Conservation (phyloP, 2,888 invertebrate species). For the Congeria kusceri region DNA sequence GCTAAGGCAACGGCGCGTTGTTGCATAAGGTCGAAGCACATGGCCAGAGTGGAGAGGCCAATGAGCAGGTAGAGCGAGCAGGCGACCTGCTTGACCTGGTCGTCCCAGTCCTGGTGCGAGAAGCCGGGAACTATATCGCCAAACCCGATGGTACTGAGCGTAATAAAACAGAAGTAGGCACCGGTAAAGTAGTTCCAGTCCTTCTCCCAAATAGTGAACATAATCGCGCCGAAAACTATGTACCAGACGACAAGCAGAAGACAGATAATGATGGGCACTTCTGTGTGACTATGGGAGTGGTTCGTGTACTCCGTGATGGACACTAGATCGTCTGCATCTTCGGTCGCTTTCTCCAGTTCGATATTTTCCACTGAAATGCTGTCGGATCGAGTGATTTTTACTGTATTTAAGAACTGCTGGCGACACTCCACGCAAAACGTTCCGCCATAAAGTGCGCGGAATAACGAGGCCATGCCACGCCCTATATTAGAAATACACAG, state of each 20-base stretch:
- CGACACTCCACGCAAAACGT: conserved; percentile 57
- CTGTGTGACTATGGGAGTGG: conserved; percentile 33
- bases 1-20: conserved; percentile 83
- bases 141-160: conserved; percentile 85
- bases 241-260: conserved; percentile 95
- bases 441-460: conserved; percentile 91
- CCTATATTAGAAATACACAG: conserved; percentile 97
- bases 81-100: conserved; percentile 80
- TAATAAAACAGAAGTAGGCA: conserved; percentile 86
- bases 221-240: conserved; percentile 94
- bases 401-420: conserved; percentile 40
- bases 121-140: conserved; percentile 85
- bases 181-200: conserved; percentile 96
- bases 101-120: conserved; percentile 77
- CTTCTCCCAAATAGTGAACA: conserved; percentile 97
- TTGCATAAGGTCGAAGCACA: conserved; percentile 86
- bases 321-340: not conserved
- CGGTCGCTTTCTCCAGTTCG: conserved; percentile 36
- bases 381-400: conserved; percentile 15
- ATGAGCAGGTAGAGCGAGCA: conserved; percentile 84
- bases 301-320: conserved; percentile 5
- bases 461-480: conserved; percentile 94
- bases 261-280: conserved; percentile 94
- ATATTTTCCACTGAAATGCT: too few species aligned
- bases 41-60: conserved; percentile 85